Conservation (phyloP, 2,113 vertebrate genomes). For the Stictonetta naevosa region DNA sequence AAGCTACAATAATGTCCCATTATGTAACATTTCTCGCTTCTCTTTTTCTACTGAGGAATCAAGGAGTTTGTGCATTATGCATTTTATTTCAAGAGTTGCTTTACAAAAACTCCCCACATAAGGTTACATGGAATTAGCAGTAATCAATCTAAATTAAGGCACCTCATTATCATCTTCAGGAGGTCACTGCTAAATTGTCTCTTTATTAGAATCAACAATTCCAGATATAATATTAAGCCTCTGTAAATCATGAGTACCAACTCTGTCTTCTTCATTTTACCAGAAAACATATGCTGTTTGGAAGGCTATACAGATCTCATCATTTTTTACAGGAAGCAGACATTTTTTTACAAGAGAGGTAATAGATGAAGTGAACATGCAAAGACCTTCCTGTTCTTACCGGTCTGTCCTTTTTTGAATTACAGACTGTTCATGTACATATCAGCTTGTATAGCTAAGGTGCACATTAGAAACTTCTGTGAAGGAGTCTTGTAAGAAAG, state of each 20-base stretch:
- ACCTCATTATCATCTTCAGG: not conserved
- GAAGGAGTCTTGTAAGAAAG: not conserved
- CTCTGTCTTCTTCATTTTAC: not conserved
- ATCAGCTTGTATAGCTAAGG: not conserved
- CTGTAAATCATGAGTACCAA: rapidly evolving
- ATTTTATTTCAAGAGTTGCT: not conserved
- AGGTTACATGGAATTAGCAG: not conserved
- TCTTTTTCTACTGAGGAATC: not conserved
- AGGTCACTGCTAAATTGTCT: not conserved
- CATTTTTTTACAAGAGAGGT: not conserved
- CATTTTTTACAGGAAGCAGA: rapidly evolving
- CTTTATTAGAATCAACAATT: not conserved
- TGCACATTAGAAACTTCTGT: not conserved
- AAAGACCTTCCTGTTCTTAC: not conserved
- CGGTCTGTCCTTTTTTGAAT: not conserved
- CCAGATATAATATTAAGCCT: not conserved
- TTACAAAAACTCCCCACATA: not conserved
- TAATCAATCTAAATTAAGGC: slow-evolving; percentile 10
- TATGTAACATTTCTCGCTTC: not conserved
- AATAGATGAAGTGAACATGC: not conserved
- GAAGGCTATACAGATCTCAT: not conserved
- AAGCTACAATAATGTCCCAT: not conserved
- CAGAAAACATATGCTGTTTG: not conserved
- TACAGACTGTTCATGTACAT: not conserved
- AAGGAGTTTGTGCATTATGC: not conserved